Percentiles rank a stretch among this genome's conserved stretches.
Conservation (phyloP, 2,113 vertebrate genomes). For the Pituophis catenifer region DNA sequence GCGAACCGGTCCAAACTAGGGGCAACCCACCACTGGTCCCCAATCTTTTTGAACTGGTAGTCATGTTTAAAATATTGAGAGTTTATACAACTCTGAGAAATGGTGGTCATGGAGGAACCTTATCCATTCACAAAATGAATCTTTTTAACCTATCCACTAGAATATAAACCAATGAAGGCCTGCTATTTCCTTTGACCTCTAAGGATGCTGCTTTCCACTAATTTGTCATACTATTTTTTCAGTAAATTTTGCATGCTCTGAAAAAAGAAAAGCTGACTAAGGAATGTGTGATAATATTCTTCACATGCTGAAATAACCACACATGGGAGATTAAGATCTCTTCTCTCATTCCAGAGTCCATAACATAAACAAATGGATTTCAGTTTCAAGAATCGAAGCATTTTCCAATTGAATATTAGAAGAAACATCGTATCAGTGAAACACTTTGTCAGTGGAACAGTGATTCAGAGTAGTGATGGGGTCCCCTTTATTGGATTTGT, state of each 20-base stretch:
- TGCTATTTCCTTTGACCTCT: not conserved
- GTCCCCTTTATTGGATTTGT: not conserved
- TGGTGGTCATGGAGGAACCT: not conserved
- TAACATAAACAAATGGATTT: not conserved
- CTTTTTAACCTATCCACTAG: not conserved
- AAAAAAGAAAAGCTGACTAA: not conserved
- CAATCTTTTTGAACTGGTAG: not conserved
- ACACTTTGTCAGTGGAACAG: not conserved
- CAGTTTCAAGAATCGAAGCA: not conserved
- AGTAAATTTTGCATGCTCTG: not conserved
- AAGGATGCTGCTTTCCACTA: not conserved
- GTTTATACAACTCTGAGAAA: not conserved
- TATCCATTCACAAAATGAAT: not conserved
- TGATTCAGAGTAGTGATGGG: not conserved
- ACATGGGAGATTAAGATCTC: not conserved
- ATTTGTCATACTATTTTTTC: not conserved
- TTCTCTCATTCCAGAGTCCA: not conserved
- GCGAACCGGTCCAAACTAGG: no score
- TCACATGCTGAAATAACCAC: not conserved
- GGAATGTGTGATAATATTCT: not conserved
- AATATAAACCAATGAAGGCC: not conserved
- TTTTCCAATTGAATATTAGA: not conserved
- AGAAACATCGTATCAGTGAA: not conserved
- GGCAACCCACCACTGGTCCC: no score
- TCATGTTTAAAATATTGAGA: not conserved